These are phyloP conservation scores for Plagodis pulveraria DNA, from an alignment of 2,888 invertebrate species.

Conservation along the genomic window DNA sequence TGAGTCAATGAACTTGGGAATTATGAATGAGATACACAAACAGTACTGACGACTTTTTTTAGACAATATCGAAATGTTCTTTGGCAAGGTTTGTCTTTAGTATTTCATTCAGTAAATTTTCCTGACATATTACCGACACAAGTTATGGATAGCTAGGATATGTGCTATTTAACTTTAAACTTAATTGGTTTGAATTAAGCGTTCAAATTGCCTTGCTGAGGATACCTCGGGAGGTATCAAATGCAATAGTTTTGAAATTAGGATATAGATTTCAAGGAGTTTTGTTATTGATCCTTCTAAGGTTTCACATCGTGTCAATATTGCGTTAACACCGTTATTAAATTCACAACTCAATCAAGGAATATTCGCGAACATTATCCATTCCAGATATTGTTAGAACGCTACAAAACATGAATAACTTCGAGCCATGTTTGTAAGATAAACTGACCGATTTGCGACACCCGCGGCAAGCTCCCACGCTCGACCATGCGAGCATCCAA, in stretches of 20 bases:
- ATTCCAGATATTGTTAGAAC: constrained; percentile 8
- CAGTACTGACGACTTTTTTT: constrained; percentile 2
- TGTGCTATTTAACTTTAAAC: too few relatives aligned
- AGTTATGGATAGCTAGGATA: too few relatives aligned
- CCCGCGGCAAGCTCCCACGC: constrained; percentile 71
- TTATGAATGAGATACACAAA: constrained; percentile 15
- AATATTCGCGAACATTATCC: constrained; percentile 5
- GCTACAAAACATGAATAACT: constrained; percentile 11
- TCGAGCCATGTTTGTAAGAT: constrained; percentile 17
- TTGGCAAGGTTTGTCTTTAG: too few relatives aligned
- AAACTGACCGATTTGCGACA: constrained; percentile 48
- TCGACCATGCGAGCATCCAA: constrained; percentile 45
- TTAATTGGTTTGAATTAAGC: too few relatives aligned
- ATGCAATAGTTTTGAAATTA: background rate
- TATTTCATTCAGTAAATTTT: too few relatives aligned
- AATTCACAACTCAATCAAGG: constrained; percentile 18
- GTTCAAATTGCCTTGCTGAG: too few relatives aligned
- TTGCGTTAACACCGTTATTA: background rate
- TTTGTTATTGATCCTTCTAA: background rate
- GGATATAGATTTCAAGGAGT: background rate
- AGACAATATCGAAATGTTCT: constrained; percentile 1
- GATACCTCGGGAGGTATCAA: background rate
- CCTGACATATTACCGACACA: too few relatives aligned
- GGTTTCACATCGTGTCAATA: background rate
- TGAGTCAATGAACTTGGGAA: constrained; percentile 16